phyloP scores from a whole-genome alignment of 2,113 vertebrate genomes.

The Silurus asotus region DNA sequence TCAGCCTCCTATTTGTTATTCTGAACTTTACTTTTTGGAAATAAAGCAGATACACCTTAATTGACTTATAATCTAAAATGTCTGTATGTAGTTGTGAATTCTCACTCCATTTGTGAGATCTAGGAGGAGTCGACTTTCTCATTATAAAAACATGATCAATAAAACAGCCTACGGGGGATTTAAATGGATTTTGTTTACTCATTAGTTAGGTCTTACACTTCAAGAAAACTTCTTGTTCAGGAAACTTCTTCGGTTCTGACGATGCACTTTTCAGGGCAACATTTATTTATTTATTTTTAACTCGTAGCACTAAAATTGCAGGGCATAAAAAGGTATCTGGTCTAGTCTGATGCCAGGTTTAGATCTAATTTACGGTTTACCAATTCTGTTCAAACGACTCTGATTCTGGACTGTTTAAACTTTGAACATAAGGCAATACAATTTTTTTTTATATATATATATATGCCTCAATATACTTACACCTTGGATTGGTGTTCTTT shows the following conservation, averaged over 20 bases:
- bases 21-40: not conserved
- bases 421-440: not conserved
- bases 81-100: not conserved
- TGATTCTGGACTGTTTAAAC: not conserved
- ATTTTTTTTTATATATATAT: not conserved
- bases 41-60: not conserved
- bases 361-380: not conserved
- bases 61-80: not conserved
- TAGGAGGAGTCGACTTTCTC: not conserved
- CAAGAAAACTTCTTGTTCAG: not conserved
- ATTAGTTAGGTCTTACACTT: not conserved
- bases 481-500: not conserved
- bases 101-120: too few species aligned
- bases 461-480: not conserved
- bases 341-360: not conserved
- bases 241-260: not conserved
- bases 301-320: not conserved
- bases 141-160: constrained; percentile 4
- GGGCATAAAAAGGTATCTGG: not conserved
- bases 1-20: too few species aligned
- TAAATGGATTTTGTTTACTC: not conserved
- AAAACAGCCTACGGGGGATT: not conserved
- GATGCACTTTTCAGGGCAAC: not conserved
- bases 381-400: not conserved
- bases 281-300: not conserved